Evolutionary conservation across 2,113 vertebrate genomes (phyloP).

Genomic region (Cyprinodon variegatus): DNA sequence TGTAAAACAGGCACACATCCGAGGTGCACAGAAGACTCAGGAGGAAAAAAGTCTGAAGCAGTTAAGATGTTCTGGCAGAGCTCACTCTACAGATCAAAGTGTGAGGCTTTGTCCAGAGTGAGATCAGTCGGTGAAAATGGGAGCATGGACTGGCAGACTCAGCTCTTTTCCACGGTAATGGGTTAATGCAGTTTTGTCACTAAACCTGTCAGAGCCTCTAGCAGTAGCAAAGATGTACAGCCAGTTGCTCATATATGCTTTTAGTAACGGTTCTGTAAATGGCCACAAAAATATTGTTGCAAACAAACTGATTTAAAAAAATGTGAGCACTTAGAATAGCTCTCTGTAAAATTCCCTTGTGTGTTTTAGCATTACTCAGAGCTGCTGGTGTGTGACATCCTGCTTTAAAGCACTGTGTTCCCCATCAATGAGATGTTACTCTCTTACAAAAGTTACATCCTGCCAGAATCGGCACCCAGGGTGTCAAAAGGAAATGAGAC

Average conservation of each 20-base stretch:
- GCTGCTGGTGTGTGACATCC: not conserved
- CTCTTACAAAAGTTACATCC: not conserved
- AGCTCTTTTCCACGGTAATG: conserved; percentile 48
- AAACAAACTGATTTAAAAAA: conserved; percentile 29
- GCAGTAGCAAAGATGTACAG: conserved; percentile 57
- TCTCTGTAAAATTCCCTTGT: not conserved
- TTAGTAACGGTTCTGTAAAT: conserved; percentile 52
- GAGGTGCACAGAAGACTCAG: conserved; percentile 5
- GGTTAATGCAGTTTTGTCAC: conserved; percentile 66
- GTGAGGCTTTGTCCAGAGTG: conserved; percentile 47
- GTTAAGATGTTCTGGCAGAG: conserved; percentile 29
- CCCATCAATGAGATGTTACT: not conserved
- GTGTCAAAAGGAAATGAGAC: not conserved
- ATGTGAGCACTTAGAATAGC: not conserved
- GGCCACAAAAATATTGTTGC: conserved; percentile 5
- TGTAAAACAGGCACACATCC: conserved; percentile 19
- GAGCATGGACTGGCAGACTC: conserved; percentile 41
- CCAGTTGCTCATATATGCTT: conserved; percentile 55
- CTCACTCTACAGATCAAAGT: conserved; percentile 48
- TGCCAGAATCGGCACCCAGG: not conserved
- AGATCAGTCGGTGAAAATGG: conserved; percentile 51
- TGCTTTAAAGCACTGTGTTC: not conserved
- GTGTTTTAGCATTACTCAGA: not conserved
- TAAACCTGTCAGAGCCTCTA: conserved; percentile 66
- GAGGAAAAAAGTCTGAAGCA: conserved; percentile 17